Percentiles rank a stretch among this genome's conserved stretches.
phyloP scores from a whole-genome alignment of 2,888 invertebrate species.

The Choreutis nemorana region DNA sequence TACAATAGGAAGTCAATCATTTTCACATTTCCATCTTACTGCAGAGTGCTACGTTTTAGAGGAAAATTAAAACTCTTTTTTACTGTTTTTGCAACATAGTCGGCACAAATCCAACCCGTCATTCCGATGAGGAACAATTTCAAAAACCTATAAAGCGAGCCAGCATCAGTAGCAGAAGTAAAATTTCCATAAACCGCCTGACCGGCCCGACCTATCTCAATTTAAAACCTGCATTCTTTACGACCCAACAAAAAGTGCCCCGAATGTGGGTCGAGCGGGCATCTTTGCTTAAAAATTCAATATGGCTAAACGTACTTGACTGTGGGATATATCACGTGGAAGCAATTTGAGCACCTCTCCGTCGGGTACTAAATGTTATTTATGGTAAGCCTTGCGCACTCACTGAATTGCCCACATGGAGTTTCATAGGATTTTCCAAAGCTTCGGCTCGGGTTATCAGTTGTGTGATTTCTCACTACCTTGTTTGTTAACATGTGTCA shows the following conservation, averaged over 20 bases:
- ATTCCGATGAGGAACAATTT: too few relatives aligned
- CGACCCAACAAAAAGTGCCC: constrained; percentile 19
- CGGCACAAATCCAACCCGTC: too few relatives aligned
- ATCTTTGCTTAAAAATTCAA: constrained; percentile 55
- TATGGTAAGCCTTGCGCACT: constrained; percentile 54
- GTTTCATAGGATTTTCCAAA: constrained; percentile 44
- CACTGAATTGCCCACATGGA: constrained; percentile 48
- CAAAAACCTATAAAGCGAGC: constrained; percentile 10
- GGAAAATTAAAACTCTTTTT: too few relatives aligned
- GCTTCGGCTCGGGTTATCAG: too few relatives aligned
- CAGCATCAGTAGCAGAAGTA: constrained; percentile 20
- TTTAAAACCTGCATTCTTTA: constrained; percentile 27
- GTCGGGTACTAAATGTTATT: constrained; percentile 57
- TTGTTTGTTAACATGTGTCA: too few relatives aligned
- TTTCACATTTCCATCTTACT: too few relatives aligned
- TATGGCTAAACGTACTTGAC: constrained; percentile 49
- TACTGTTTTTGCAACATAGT: too few relatives aligned
- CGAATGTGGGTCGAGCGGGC: constrained; percentile 9
- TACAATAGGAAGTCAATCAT: too few relatives aligned
- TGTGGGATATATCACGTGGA: constrained; percentile 54
- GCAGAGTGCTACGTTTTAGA: too few relatives aligned
- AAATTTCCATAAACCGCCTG: constrained; percentile 29
- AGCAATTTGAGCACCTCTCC: constrained; percentile 61
- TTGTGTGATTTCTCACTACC: too few relatives aligned
- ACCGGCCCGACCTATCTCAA: constrained; percentile 28